Percentiles rank a stretch among this genome's conserved stretches.
These are phyloP conservation scores for Nomada ruficornis DNA, from an alignment of 2,888 invertebrate genomes.

Conservation along the genomic window DNA sequence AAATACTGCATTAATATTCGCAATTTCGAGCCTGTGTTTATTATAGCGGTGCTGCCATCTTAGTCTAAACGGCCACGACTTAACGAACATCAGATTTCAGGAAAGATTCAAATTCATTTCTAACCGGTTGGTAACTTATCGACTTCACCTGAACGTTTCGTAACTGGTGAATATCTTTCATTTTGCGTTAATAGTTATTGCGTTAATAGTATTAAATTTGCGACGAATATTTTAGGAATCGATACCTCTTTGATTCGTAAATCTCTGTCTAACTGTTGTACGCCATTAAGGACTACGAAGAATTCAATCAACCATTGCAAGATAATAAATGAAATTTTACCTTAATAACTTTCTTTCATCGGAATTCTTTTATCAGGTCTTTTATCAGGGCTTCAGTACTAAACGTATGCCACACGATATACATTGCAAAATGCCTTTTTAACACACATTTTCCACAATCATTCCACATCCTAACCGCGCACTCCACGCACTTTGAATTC, in stretches of 20 bases:
- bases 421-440: neutral
- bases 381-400: no score
- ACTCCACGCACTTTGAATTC: neutral
- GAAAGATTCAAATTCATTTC: constrained; percentile 41
- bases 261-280: no score
- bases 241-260: no score
- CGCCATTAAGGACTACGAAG: no score
- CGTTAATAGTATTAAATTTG: neutral
- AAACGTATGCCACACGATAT: no score
- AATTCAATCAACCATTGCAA: no score
- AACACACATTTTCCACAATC: neutral
- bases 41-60: constrained; percentile 55
- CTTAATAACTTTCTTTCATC: no score
- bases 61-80: neutral
- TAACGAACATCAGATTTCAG: constrained; percentile 33
- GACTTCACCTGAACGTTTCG: constrained; percentile 38
- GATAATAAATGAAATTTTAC: no score
- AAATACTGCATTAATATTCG: neutral
- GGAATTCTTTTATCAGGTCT: no score
- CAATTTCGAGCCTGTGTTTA: neutral
- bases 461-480: no score
- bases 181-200: no score
- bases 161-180: neutral
- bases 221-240: no score
- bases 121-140: constrained; percentile 74